Conservation (phyloP, 2,888 invertebrate genomes). For the Ctenicera cuprea region DNA sequence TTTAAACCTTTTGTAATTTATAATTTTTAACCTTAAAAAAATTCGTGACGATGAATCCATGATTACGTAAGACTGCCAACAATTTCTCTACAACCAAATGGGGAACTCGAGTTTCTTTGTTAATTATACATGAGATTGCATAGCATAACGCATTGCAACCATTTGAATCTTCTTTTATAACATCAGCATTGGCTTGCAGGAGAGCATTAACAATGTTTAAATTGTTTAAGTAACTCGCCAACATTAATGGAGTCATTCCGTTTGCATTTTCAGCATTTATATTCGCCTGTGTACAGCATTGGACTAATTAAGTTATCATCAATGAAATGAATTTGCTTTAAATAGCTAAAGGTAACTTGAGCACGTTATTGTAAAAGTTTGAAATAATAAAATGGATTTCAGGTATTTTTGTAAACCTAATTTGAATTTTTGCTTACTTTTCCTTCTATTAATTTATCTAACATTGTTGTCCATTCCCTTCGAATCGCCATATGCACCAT, state of each 20-base stretch:
- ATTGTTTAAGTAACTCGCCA: slow-evolving; percentile 69
- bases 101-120: slow-evolving; percentile 63
- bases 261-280: slow-evolving; percentile 65
- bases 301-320: no score
- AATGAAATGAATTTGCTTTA: no score
- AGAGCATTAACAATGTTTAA: slow-evolving; percentile 63
- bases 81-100: slow-evolving; percentile 64
- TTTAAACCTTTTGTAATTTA: not conserved
- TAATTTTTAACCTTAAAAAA: slow-evolving; percentile 64
- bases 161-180: slow-evolving; percentile 66
- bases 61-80: slow-evolving; percentile 59
- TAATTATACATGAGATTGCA: slow-evolving; percentile 67
- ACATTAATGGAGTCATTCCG: slow-evolving; percentile 70
- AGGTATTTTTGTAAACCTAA: no score
- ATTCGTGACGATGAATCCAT: slow-evolving; percentile 60
- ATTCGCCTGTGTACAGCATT: slow-evolving; percentile 58
- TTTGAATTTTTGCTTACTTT: slow-evolving; percentile 59
- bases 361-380: no score
- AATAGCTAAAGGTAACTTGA: no score
- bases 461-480: slow-evolving; percentile 68
- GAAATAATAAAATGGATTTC: no score
- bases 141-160: slow-evolving; percentile 70
- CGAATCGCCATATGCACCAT: slow-evolving; percentile 70
- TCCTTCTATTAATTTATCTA: slow-evolving; percentile 64
- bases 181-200: slow-evolving; percentile 64